Percentiles rank a stretch among this genome's conserved stretches.
Evolutionary conservation across 2,888 invertebrate genomes (phyloP).

Genomic region (Eucriotettix oculatus): DNA sequence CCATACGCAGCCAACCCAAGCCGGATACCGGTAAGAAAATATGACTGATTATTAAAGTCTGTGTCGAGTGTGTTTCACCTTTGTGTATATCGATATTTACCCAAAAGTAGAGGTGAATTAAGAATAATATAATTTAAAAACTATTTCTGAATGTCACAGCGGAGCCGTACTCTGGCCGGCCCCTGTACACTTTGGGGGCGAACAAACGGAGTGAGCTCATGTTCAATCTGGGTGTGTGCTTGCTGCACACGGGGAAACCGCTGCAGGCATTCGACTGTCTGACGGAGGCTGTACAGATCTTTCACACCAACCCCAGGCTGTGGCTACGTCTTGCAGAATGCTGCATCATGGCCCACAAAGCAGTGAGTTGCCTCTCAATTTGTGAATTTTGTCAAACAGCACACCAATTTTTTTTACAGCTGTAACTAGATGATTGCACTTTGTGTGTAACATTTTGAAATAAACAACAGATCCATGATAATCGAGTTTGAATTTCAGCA

Average conservation of each 20-base stretch:
- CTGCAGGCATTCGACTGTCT: constrained; percentile 82
- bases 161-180: constrained; percentile 28
- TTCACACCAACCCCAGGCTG: constrained; percentile 72
- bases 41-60: no score
- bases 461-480: no score
- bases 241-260: constrained; percentile 65
- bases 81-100: no score
- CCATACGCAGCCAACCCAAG: constrained; percentile 23
- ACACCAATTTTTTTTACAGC: no score
- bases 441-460: no score
- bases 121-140: no score
- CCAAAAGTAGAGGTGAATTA: no score
- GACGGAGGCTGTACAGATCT: constrained; percentile 67
- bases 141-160: constrained; percentile 13
- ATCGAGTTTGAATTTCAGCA: no score
- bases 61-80: no score
- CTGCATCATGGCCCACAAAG: constrained; percentile 55
- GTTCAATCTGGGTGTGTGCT: constrained; percentile 69
- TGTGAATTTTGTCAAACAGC: no score
- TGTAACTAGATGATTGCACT: no score
- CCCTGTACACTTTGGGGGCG: constrained; percentile 42
- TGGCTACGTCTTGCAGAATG: constrained; percentile 92
- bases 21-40: constrained; percentile 22
- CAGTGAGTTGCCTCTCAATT: constrained; percentile 27
- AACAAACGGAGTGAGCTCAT: constrained; percentile 47